Conservation (phyloP, 1,140 invertebrate species). For the Drosophila parvula region DNA sequence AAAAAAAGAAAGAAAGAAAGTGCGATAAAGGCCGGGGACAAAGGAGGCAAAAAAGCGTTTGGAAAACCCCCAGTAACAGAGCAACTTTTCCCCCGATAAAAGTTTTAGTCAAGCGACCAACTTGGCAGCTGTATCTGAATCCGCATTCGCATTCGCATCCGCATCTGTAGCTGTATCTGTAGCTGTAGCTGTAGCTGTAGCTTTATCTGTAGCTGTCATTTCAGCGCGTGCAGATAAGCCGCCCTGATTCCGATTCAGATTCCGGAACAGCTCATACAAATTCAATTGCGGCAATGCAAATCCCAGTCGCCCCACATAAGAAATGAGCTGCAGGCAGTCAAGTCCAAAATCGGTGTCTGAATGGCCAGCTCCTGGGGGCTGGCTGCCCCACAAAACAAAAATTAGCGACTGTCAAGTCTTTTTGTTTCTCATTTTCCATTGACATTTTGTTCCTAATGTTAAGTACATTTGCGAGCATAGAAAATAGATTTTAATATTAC, state of each 20-base stretch:
- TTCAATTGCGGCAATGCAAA: constrained; percentile 32
- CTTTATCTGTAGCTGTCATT: constrained; percentile 41
- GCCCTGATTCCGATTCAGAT: constrained; percentile 7
- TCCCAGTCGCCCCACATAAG: background rate
- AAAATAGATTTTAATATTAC: too few relatives aligned
- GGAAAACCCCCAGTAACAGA: constrained; percentile 33
- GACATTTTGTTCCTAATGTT: too few relatives aligned
- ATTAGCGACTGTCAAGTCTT: too few relatives aligned
- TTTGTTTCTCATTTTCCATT: too few relatives aligned
- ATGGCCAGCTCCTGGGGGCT: too few relatives aligned
- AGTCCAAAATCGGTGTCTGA: too few relatives aligned
- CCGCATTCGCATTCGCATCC: background rate
- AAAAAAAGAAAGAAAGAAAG: too few relatives aligned
- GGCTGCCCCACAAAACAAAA: too few relatives aligned
- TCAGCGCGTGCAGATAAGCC: constrained; percentile 57
- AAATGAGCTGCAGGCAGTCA: constrained; percentile 2
- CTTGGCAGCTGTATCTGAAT: constrained; percentile 45
- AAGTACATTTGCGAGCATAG: too few relatives aligned
- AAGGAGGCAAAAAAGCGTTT: constrained; percentile 33
- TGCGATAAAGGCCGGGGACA: constrained; percentile 13
- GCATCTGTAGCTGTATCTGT: constrained; percentile 1
- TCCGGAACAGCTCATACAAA: constrained; percentile 18
- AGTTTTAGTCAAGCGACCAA: constrained; percentile 32
- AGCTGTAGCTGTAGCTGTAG: background rate
- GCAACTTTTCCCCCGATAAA: constrained; percentile 58